These are phyloP conservation scores for Cinclus mexicanus DNA, from an alignment of 2,113 vertebrate genomes.

Conservation along the genomic window DNA sequence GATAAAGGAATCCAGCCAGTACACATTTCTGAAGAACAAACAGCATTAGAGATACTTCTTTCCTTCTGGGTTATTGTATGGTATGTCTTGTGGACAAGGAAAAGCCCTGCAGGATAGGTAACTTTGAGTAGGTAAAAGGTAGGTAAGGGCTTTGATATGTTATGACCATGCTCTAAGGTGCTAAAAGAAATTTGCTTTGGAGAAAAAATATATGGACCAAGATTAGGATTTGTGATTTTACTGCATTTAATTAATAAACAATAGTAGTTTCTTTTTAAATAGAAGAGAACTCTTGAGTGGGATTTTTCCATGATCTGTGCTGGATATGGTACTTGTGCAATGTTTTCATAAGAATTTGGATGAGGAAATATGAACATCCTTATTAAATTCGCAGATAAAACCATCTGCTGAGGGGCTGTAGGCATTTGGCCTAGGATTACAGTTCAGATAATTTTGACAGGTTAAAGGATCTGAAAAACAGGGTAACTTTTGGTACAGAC, in stretches of 20 bases:
- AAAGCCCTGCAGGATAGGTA: not conserved
- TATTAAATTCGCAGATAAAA: not conserved
- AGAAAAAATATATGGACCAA: not conserved
- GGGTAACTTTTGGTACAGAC: not conserved
- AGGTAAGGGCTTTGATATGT: not conserved
- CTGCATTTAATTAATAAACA: not conserved
- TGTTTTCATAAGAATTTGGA: not conserved
- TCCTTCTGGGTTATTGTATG: not conserved
- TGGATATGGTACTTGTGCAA: not conserved
- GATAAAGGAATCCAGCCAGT: not conserved
- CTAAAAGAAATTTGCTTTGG: not conserved
- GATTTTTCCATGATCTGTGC: not conserved
- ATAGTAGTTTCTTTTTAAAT: not conserved
- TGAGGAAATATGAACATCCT: not conserved
- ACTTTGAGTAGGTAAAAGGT: not conserved
- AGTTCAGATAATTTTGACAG: not conserved
- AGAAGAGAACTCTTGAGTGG: not conserved
- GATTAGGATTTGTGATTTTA: not conserved
- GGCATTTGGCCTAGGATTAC: not conserved
- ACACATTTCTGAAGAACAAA: not conserved
- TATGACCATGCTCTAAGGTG: not conserved
- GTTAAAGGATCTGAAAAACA: not conserved
- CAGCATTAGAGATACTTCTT: not conserved
- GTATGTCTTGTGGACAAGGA: not conserved
- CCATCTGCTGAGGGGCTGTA: not conserved